Percentiles rank a stretch among this genome's conserved stretches.
Evolutionary conservation across 1,140 invertebrate genomes (phyloP).

Genomic region (Trichonephila inaurata): DNA sequence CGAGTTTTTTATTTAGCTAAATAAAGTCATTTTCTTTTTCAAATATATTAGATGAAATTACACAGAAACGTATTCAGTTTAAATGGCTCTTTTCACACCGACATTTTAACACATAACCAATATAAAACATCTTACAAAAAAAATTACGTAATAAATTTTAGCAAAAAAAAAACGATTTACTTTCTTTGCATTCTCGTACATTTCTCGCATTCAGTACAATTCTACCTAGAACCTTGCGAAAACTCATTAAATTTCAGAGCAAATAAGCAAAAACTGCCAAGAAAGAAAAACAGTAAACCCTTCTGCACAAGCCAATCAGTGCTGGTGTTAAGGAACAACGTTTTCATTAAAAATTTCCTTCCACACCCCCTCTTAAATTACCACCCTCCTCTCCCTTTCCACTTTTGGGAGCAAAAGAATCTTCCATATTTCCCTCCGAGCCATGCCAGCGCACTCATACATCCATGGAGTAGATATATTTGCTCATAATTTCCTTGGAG

Average conservation of each 20-base stretch:
- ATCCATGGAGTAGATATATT: slow-evolving; percentile 60
- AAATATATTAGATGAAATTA: no score
- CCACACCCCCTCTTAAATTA: slow-evolving; percentile 30
- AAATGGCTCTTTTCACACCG: no score
- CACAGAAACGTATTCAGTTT: no score
- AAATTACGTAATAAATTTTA: background rate
- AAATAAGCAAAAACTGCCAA: slow-evolving; percentile 30
- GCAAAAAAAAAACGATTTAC: background rate
- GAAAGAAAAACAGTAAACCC: slow-evolving; percentile 9
- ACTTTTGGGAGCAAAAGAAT: background rate
- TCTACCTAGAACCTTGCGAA: slow-evolving; percentile 34
- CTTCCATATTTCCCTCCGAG: slow-evolving; percentile 10
- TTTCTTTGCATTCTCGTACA: background rate
- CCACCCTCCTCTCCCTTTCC: background rate
- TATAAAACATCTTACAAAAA: no score
- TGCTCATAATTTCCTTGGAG: slow-evolving; percentile 63
- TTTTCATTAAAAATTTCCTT: slow-evolving; percentile 74
- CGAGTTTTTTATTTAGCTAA: no score
- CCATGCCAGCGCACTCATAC: background rate
- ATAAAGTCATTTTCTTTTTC: no score
- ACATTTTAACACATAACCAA: no score
- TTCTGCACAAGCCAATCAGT: slow-evolving; percentile 41
- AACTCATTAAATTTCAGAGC: slow-evolving; percentile 40
- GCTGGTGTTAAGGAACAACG: slow-evolving; percentile 69
- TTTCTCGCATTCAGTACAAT: slow-evolving; percentile 7